Evolutionary conservation across 2,797 vertebrate species (phyloP).

Genomic region (Sciurus vulgaris): DNA sequence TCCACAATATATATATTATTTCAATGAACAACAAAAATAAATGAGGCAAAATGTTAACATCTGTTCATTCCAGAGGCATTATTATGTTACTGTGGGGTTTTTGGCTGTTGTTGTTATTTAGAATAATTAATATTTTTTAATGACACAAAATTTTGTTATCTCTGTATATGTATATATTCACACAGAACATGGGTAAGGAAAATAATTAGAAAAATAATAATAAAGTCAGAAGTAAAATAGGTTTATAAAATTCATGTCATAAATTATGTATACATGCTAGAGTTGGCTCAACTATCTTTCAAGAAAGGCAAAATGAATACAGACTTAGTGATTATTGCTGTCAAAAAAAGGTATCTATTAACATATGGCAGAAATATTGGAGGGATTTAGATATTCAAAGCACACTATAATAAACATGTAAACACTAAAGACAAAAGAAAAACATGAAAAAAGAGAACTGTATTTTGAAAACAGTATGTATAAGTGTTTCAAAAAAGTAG

Average conservation of each 20-base stretch:
- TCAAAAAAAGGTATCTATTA: background rate
- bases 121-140: conserved; percentile 30
- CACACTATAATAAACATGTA: background rate
- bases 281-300: background rate
- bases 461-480: conserved; percentile 5
- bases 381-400: conserved; percentile 17
- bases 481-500: conserved; percentile 8
- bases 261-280: background rate
- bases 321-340: background rate
- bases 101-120: background rate
- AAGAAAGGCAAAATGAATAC: conserved; percentile 10
- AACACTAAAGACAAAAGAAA: conserved; percentile 9
- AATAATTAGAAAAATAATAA: conserved; percentile 35
- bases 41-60: conserved; percentile 2
- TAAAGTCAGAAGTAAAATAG: background rate
- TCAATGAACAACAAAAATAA: background rate
- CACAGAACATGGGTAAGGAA: conserved; percentile 26
- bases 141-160: conserved; percentile 1
- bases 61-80: background rate
- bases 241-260: conserved; percentile 12
- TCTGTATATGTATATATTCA: background rate
- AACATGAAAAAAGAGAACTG: background rate
- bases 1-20: background rate
- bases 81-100: background rate
- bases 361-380: conserved; percentile 18